Conservation (phyloP, 2,888 invertebrate species). For the Drosophila melanosoma region DNA sequence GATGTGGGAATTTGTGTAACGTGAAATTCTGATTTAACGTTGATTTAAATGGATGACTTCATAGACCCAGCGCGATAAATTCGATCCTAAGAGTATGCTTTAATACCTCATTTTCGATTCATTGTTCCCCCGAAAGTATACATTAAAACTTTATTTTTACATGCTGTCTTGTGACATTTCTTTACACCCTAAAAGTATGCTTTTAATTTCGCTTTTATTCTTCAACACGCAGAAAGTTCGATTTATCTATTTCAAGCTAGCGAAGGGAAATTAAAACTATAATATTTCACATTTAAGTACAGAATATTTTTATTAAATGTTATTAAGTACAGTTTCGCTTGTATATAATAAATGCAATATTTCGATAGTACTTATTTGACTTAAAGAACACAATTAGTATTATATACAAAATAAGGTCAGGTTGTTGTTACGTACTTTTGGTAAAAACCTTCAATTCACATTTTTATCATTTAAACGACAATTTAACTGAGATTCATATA, state of each 20-base stretch:
- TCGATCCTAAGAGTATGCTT: neutral
- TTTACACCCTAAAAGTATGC: neutral
- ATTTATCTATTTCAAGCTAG: neutral
- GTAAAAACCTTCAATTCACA: slow-evolving; percentile 15
- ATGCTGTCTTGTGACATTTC: neutral
- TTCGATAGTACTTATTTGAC: slow-evolving; percentile 36
- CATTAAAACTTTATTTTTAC: neutral
- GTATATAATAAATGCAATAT: slow-evolving; percentile 55
- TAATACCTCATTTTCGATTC: neutral
- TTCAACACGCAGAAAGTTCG: neutral
- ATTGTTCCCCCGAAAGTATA: neutral
- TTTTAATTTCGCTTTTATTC: neutral
- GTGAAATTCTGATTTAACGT: neutral
- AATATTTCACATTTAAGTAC: slow-evolving; percentile 46
- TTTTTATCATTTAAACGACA: slow-evolving; percentile 1
- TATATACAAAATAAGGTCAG: slow-evolving; percentile 64
- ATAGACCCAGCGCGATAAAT: neutral
- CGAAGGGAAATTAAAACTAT: neutral
- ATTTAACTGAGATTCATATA: slow-evolving; percentile 10
- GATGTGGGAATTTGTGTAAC: neutral
- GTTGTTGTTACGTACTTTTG: slow-evolving; percentile 56
- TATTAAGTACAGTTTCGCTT: slow-evolving; percentile 55
- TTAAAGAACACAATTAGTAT: slow-evolving; percentile 33
- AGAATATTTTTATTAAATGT: slow-evolving; percentile 47
- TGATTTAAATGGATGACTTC: neutral